Base-by-base conservation (phyloP, 2,797 vertebrate genomes). In the Tadarida brasiliensis region DNA sequence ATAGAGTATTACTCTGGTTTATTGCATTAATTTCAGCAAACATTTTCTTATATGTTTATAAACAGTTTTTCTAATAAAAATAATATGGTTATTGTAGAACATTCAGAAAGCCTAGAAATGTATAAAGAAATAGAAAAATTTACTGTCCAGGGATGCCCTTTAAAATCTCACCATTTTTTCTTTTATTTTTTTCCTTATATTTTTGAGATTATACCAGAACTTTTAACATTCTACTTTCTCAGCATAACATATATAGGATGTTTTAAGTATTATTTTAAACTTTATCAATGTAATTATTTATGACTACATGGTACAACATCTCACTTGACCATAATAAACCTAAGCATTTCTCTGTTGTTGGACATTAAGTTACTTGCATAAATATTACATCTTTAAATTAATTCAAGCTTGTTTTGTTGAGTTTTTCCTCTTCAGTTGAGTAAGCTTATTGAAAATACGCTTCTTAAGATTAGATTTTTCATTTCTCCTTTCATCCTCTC, bases 251-350 rank as follows among this genome's bases (percentile, higher is more conserved):
- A 17, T 81, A 49, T 14, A 86, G 5, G 61, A 12, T 28, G 49
- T 35, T 73, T 86, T 35, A 70, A 59, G 33, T 90, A 47, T 59
- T 19, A 88, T 87, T 91, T 94, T 87, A 73, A 95, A 80, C 49
- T 70, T 33, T 92, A 4, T 63, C 74, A 76, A 24, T 78, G 9
- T 77, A 83, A 59, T 81, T 89, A 68, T 83, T 89, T 39, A 26
- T 87, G 59, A 80, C 16, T 78, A 8, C 1, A 73, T 76, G 35
- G 33, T 33, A n/a, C 1, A 54, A 78, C 3, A 76, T 87, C 22
- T 89, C 33, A 1, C 15, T 76, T 59, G 35, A 12, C 2, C 10
- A 22, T 84, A 54, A 7, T 67, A 61, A 76, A 30, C 20, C 26
- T 73, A 74, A 47, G 10, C 47, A 0, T 90, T 80, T 24, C 35